Evolutionary conservation across 2,797 vertebrate species (phyloP), one percentile per base, ranked within the genome.

Genomic region (Leuciscus waleckii): DNA sequence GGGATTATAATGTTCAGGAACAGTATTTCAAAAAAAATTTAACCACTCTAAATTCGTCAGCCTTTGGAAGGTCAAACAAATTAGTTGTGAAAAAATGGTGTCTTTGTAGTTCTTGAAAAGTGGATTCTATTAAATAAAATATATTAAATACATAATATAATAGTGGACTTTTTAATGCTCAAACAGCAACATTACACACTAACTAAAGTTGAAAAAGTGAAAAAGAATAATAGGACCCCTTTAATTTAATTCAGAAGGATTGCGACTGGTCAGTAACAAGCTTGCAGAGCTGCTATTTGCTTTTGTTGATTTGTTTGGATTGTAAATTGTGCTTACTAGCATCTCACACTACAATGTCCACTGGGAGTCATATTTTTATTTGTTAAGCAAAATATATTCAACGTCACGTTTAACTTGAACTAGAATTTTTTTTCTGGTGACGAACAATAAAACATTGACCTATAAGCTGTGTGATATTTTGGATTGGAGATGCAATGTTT

Each of bases 281-380:
- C 80, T 71, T 80, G 75, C 54, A 51, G 67, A 82, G 79, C 35
- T 83, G 75, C 46, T 73, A 56, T 86, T 82, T 87, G 83, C 85
- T 85, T 91, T 78, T 85, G 70, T 87, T 87, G 79, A 87, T 89
- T 83, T 82, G 75, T 89, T 81, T 81, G 83, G 74, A 79, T 87
- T 81, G 73, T 81, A 85, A 85, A 75, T 85, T 82, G 49, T 79
- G 83, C 83, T 85, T 83, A 88, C 82, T 87, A 86, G 80, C 85
- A 83, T 82, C 69, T 43, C 32, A 49, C 68, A 39, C 80, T 85
- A 41, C 43, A 73, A 80, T 35, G 26, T 86, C 79, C 77, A 77
- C 61, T 35, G 61, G 74, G 81, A 85, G 32, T 76, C 71, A 81
- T 89, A 67, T 82, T 82, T 87, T 89, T 80, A 85, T 86, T 85